Conservation (phyloP, 2,113 vertebrate genomes). For the Salvator merianae region DNA sequence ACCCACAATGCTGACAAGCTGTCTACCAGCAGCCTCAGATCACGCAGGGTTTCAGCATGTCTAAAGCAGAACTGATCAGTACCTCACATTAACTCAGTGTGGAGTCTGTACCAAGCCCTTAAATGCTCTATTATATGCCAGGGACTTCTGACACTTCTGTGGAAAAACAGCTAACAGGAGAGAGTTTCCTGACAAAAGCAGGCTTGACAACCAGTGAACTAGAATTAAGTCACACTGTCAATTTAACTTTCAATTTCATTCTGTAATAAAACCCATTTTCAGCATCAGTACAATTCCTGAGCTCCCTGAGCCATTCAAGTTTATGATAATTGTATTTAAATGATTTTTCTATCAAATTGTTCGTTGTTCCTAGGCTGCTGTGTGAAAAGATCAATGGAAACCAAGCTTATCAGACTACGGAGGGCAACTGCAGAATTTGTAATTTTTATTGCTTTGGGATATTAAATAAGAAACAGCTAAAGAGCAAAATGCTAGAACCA, state of each 20-base stretch:
- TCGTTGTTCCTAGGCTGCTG: neutral
- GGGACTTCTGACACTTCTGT: neutral
- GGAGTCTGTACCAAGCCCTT: neutral
- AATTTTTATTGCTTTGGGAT: conserved; percentile 1
- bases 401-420: neutral
- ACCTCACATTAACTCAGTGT: neutral
- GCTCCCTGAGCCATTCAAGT: neutral
- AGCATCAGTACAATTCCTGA: conserved; percentile 14
- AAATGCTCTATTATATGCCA: neutral
- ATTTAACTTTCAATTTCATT: neutral
- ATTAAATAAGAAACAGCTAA: conserved; percentile 14
- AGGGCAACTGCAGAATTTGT: neutral
- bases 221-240: neutral
- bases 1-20: no score
- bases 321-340: conserved; percentile 20
- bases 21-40: no score
- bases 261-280: conserved; percentile 32
- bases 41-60: neutral
- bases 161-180: neutral
- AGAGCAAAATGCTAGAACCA: neutral
- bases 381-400: conserved; percentile 22
- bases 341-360: conserved; percentile 18
- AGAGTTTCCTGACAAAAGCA: neutral
- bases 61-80: neutral
- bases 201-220: neutral